phyloP scores from a whole-genome alignment of 2,797 vertebrate genomes.

The Artibeus jamaicensis region DNA sequence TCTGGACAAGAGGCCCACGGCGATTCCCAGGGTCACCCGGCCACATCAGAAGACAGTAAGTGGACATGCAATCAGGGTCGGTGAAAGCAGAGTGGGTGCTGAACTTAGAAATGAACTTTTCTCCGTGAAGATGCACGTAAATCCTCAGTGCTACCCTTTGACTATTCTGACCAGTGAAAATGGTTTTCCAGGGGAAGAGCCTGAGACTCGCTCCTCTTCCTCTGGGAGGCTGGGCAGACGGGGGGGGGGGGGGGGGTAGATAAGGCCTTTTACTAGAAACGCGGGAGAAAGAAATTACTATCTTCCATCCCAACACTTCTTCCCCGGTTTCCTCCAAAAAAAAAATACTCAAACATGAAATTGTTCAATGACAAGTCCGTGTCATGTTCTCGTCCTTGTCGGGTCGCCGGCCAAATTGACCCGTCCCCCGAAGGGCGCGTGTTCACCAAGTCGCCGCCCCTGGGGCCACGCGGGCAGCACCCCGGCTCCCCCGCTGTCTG shows the following conservation, averaged over 20 bases:
- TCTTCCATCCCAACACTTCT: background rate
- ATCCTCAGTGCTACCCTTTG: background rate
- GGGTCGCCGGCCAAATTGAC: background rate
- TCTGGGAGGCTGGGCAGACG: background rate
- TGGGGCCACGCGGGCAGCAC: fast-evolving
- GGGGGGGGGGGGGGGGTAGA: background rate
- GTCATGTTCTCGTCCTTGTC: background rate
- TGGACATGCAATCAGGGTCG: background rate
- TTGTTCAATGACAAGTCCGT: background rate
- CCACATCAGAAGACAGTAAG: background rate
- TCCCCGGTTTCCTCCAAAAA: background rate
- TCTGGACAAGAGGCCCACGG: background rate
- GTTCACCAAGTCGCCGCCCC: background rate
- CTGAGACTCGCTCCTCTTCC: background rate
- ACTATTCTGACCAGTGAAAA: background rate
- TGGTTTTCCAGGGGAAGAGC: background rate
- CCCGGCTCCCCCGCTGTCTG: background rate
- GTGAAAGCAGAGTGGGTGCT: background rate
- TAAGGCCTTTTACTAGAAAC: background rate
- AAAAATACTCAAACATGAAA: background rate
- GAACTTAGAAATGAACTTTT: background rate
- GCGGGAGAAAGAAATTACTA: background rate
- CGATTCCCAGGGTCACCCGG: background rate
- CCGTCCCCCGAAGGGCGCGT: background rate
- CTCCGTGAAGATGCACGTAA: background rate